Conservation (phyloP, 2,888 invertebrate species). For the Caenorhabditis japonica region DNA sequence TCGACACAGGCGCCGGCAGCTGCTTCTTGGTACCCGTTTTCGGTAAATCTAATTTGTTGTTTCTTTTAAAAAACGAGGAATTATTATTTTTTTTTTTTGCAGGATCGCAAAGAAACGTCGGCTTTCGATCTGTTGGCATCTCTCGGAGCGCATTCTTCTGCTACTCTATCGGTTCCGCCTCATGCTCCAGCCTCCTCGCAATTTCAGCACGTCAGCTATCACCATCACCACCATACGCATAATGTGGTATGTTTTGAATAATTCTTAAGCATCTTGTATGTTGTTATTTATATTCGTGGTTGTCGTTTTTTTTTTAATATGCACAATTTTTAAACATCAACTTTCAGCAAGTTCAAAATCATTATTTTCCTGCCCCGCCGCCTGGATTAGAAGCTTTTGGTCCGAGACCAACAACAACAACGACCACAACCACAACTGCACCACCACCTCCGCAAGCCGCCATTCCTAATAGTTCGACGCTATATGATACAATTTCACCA, state of each 20-base stretch:
- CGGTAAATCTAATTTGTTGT: background rate
- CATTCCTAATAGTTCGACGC: background rate
- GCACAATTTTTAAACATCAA: too few relatives aligned
- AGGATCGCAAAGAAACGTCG: slow-evolving; percentile 37
- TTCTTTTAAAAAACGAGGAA: too few relatives aligned
- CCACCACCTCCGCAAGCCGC: background rate
- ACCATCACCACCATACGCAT: slow-evolving; percentile 60
- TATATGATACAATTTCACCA: slow-evolving; percentile 10
- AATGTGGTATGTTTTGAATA: slow-evolving; percentile 61
- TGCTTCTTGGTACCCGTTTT: slow-evolving; percentile 21
- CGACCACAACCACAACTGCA: background rate
- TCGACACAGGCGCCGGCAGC: background rate
- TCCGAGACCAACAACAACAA: slow-evolving; percentile 11
- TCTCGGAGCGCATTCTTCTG: slow-evolving; percentile 6
- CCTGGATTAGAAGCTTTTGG: slow-evolving; percentile 6
- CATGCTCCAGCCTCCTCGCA: slow-evolving; percentile 32
- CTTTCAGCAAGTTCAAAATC: slow-evolving; percentile 54
- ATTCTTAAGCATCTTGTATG: too few relatives aligned
- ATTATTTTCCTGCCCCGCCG: slow-evolving; percentile 37
- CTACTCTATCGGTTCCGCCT: slow-evolving; percentile 8
- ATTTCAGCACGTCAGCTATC: slow-evolving; percentile 56
- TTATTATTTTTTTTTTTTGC: background rate
- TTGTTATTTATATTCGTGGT: too few relatives aligned
- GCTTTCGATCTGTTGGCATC: slow-evolving; percentile 12
- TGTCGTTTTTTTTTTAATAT: too few relatives aligned